phyloP scores from a whole-genome alignment of 2,888 invertebrate genomes.

The Cenopis cana region DNA sequence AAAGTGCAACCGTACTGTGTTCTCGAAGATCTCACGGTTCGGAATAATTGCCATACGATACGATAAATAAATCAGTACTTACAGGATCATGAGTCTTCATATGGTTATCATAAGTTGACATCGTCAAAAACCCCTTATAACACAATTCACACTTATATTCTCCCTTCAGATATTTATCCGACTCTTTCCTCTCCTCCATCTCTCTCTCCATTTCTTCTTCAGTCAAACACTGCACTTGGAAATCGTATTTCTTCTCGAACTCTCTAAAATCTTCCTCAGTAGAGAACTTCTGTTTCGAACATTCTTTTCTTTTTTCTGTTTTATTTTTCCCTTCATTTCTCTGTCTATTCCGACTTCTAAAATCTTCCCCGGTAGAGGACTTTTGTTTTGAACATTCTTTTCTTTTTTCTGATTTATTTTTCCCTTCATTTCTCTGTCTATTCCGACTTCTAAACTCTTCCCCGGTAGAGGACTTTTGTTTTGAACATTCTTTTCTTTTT shows the following conservation, averaged over 20 bases:
- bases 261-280: constrained; percentile 25
- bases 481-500: not conserved
- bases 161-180: constrained; percentile 22
- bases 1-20: too few relatives aligned
- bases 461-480: not conserved
- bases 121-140: constrained; percentile 20
- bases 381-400: not conserved
- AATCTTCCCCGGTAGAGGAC: constrained; percentile 13
- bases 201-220: constrained; percentile 28
- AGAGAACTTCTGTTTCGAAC: not conserved
- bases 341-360: constrained; percentile 3
- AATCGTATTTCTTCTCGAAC: constrained; percentile 35
- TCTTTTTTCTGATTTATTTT: not conserved
- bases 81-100: constrained; percentile 70
- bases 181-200: constrained; percentile 23
- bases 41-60: too few relatives aligned
- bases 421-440: not conserved
- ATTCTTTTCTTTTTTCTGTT: not conserved
- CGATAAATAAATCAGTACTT: too few relatives aligned
- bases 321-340: not conserved
- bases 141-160: constrained; percentile 32
- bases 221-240: constrained; percentile 15
- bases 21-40: too few relatives aligned
- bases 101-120: constrained; percentile 55
- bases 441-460: constrained; percentile 16